Percentiles rank a stretch among this genome's conserved stretches.
Evolutionary conservation across 2,888 invertebrate genomes (phyloP).

Genomic region (Clanis bilineata): DNA sequence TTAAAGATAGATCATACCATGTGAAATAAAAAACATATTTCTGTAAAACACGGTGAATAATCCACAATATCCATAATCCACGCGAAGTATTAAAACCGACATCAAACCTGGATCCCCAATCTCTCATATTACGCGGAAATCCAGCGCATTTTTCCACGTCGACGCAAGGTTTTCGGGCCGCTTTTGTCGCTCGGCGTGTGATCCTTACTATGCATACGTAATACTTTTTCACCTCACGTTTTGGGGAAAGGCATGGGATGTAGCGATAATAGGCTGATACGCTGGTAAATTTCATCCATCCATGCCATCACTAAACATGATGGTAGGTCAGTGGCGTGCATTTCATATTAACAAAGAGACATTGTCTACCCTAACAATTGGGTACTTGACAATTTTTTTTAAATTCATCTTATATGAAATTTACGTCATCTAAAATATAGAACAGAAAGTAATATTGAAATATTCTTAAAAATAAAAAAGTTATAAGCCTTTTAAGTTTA

Average conservation of each 20-base stretch:
- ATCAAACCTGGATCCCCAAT: slow-evolving; percentile 30
- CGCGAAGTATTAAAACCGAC: slow-evolving; percentile 19
- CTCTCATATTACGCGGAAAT: slow-evolving; percentile 46
- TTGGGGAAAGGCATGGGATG: slow-evolving; percentile 21
- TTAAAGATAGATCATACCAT: too few species aligned
- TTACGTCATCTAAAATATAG: too few species aligned
- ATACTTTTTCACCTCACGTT: slow-evolving; percentile 47
- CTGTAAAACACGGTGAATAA: neutral
- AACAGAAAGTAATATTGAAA: too few species aligned
- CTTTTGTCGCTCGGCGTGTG: slow-evolving; percentile 52
- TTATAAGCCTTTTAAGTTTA: too few species aligned
- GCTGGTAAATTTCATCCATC: neutral
- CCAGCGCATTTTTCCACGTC: slow-evolving; percentile 46
- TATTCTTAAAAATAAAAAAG: too few species aligned
- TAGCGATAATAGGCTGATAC: neutral
- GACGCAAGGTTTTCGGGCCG: slow-evolving; percentile 33
- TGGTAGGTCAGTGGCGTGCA: too few species aligned
- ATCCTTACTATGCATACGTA: slow-evolving; percentile 43
- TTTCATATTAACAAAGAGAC: too few species aligned
- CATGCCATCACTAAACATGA: too few species aligned
- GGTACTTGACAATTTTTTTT: too few species aligned
- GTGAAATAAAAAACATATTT: neutral
- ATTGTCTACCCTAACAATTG: too few species aligned
- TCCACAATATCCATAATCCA: neutral
- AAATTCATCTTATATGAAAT: too few species aligned